Percentiles rank a stretch among this genome's conserved stretches.
These are phyloP conservation scores for Parazoanthus atlanticus DNA, from an alignment of 92 coral and sea anemone genomes.

Conservation along the genomic window DNA sequence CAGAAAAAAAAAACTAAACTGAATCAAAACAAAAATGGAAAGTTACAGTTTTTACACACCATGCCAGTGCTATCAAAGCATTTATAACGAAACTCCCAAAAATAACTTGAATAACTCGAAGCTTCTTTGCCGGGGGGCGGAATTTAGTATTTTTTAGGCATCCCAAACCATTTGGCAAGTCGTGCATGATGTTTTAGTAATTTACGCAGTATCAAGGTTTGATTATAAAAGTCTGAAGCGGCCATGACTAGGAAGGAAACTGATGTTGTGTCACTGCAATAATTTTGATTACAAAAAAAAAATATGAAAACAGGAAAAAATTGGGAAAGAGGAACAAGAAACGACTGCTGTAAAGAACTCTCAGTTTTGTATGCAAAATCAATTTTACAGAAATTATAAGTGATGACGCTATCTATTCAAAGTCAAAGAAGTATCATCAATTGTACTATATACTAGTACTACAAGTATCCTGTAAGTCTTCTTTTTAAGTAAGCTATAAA, in stretches of 20 bases:
- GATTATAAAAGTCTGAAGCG: neutral
- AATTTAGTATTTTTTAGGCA: neutral
- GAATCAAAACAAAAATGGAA: neutral
- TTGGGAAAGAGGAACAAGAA: too few species aligned
- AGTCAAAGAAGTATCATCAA: too few species aligned
- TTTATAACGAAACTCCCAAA: neutral
- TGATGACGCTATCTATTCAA: too few species aligned
- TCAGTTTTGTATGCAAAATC: too few species aligned
- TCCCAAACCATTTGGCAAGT: neutral
- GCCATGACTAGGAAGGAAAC: neutral
- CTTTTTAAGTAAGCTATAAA: too few species aligned
- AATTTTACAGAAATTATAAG: too few species aligned
- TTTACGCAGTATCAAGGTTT: neutral
- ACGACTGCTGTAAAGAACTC: too few species aligned
- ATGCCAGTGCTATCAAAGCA: neutral
- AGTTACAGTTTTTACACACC: neutral
- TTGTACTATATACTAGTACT: too few species aligned
- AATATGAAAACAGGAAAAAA: neutral
- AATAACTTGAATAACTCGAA: neutral
- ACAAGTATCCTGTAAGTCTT: too few species aligned
- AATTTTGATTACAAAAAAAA: too few species aligned
- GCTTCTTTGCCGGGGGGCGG: conserved; percentile 17
- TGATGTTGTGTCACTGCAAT: too few species aligned
- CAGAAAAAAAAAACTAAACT: neutral
- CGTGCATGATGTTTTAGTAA: neutral